Percentiles rank a stretch among this genome's conserved stretches.
phyloP scores from a whole-genome alignment of 2,113 vertebrate genomes.

The Mugil cephalus region DNA sequence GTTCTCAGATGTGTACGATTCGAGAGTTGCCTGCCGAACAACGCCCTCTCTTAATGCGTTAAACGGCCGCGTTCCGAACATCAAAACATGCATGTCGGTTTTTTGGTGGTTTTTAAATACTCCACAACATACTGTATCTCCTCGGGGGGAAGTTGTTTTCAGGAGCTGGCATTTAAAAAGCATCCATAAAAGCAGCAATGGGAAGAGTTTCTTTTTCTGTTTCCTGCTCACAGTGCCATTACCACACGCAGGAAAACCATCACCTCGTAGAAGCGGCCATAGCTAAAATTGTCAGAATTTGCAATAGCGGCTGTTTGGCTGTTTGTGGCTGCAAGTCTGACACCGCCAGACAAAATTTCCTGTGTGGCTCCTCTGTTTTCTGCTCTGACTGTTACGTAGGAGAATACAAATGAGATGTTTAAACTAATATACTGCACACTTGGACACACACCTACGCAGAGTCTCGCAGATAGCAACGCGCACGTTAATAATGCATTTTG shows the following conservation, averaged over 20 bases:
- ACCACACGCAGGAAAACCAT: neutral
- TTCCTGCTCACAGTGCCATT: constrained; percentile 10
- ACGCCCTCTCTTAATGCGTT: constrained; percentile 8
- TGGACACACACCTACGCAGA: constrained; percentile 61
- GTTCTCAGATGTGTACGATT: constrained; percentile 23
- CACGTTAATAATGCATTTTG: constrained; percentile 75
- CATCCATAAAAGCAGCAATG: neutral
- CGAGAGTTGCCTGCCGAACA: constrained; percentile 13
- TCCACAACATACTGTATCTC: neutral
- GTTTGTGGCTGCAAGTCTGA: constrained; percentile 4
- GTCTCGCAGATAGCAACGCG: constrained; percentile 45
- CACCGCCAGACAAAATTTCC: constrained; percentile 9
- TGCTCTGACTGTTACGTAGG: constrained; percentile 26
- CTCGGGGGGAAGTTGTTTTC: neutral
- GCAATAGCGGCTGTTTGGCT: constrained; percentile 7
- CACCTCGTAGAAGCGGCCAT: neutral
- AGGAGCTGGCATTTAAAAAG: neutral
- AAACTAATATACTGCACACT: constrained; percentile 62
- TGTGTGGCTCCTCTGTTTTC: constrained; percentile 28
- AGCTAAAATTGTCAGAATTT: constrained; percentile 8
- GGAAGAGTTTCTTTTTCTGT: neutral
- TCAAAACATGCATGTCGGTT: neutral
- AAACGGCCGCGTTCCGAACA: constrained; percentile 16
- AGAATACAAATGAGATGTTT: constrained; percentile 73
- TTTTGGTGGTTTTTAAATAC: constrained; percentile 1